Percentiles rank a stretch among this genome's conserved stretches.
phyloP scores from a whole-genome alignment of 2,113 vertebrate genomes.

The Sinocyclocheilus anophthalmus region DNA sequence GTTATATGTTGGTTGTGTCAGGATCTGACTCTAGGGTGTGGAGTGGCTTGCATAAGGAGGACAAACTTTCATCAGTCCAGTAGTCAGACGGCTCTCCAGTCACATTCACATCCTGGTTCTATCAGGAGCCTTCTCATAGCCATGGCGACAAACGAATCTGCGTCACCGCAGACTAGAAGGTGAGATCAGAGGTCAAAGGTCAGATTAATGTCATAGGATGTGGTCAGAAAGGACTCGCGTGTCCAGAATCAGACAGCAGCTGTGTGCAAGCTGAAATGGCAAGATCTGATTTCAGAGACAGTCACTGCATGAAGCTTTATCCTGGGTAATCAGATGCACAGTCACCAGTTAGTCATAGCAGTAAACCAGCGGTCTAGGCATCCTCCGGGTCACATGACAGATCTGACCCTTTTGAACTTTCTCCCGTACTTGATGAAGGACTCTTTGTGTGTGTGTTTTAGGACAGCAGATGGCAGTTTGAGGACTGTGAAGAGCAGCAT shows the following conservation, averaged over 20 bases:
- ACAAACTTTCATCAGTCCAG: constrained; percentile 72
- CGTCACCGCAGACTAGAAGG: constrained; percentile 78
- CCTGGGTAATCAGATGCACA: neutral
- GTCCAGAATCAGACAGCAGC: neutral
- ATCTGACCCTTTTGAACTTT: neutral
- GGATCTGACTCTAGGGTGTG: constrained; percentile 81
- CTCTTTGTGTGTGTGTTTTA: constrained; percentile 19
- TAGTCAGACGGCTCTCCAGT: constrained; percentile 85
- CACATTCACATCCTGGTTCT: constrained; percentile 85
- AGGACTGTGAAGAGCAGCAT: constrained; percentile 77
- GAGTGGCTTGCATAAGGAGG: constrained; percentile 85
- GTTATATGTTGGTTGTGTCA: constrained; percentile 35
- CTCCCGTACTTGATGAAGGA: neutral
- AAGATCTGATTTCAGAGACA: constrained; percentile 8
- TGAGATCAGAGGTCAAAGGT: constrained; percentile 66
- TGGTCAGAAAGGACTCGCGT: neutral
- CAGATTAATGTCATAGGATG: constrained; percentile 18
- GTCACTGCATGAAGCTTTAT: neutral
- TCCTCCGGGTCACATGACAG: neutral
- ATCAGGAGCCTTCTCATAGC: constrained; percentile 78
- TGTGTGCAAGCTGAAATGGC: neutral
- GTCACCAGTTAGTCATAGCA: constrained; percentile 15
- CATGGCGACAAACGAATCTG: constrained; percentile 75
- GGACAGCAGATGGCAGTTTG: constrained; percentile 81
- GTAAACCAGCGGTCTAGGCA: neutral